phyloP scores from a whole-genome alignment of 2,888 invertebrate genomes.

The Amphipyra berbera region DNA sequence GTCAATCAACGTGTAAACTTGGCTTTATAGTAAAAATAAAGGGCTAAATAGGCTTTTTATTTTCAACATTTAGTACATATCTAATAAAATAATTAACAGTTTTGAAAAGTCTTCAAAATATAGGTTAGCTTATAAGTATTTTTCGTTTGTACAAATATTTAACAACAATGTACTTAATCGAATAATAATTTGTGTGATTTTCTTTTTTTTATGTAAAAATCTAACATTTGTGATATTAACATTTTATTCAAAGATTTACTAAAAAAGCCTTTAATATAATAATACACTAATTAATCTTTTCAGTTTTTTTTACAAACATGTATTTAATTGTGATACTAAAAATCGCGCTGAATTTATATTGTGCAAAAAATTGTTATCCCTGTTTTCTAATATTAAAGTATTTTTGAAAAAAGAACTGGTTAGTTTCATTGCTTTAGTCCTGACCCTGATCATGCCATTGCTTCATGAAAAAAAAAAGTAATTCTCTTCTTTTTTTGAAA shows the following conservation, averaged over 20 bases:
- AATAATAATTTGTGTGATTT: slow-evolving; percentile 53
- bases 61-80: neutral
- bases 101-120: slow-evolving; percentile 58
- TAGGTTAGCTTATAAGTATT: slow-evolving; percentile 50
- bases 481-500: slow-evolving; percentile 47
- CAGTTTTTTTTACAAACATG: slow-evolving; percentile 49
- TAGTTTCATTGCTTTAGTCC: slow-evolving; percentile 89
- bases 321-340: slow-evolving; percentile 56
- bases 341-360: slow-evolving; percentile 48
- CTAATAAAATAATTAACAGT: neutral
- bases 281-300: slow-evolving; percentile 42
- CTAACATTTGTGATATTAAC: slow-evolving; percentile 64
- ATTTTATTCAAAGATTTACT: slow-evolving; percentile 30
- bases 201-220: slow-evolving; percentile 44
- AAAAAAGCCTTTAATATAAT: slow-evolving; percentile 34
- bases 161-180: slow-evolving; percentile 56
- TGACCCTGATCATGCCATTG: slow-evolving; percentile 61
- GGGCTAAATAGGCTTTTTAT: neutral
- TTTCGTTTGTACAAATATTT: slow-evolving; percentile 47
- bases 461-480: slow-evolving; percentile 43
- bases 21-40: neutral
- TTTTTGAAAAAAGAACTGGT: slow-evolving; percentile 66
- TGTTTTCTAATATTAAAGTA: slow-evolving; percentile 75
- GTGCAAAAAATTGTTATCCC: slow-evolving; percentile 60
- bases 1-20: slow-evolving; percentile 6